These are phyloP conservation scores for Aplodontia rufa DNA, from an alignment of 2,113 vertebrate species.

Conservation along the genomic window DNA sequence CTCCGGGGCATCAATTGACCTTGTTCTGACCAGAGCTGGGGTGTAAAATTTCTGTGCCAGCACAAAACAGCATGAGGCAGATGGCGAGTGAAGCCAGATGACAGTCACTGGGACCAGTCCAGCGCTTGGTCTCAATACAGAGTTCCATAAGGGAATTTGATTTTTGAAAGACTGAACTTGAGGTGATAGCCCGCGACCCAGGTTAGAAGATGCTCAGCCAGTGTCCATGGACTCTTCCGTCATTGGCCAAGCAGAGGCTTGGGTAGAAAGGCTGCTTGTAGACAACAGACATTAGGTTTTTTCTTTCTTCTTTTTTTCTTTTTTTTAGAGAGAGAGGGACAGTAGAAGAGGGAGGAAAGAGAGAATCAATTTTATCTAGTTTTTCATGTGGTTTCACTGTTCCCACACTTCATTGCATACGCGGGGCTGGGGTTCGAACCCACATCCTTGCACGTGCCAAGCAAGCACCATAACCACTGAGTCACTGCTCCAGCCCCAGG, in stretches of 20 bases:
- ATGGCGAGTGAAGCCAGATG: background rate
- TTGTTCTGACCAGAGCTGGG: background rate
- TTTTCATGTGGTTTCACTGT: no score
- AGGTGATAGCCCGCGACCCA: background rate
- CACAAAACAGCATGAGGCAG: background rate
- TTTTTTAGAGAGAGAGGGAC: no score
- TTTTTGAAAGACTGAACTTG: background rate
- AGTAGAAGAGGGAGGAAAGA: no score
- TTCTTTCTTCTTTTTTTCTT: no score
- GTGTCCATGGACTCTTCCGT: background rate
- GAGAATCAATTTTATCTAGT: no score
- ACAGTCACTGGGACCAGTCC: background rate
- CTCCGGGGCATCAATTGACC: background rate
- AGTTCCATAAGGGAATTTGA: slow-evolving; percentile 13
- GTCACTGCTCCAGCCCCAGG: no score
- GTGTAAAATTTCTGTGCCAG: background rate
- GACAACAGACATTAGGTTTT: background rate
- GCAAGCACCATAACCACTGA: no score
- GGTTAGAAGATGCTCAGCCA: background rate
- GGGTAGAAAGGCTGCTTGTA: background rate
- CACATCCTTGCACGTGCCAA: no score
- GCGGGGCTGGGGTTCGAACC: no score
- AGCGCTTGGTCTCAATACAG: background rate
- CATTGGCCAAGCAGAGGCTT: background rate
- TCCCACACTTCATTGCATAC: no score